Percentiles rank a stretch among this genome's conserved stretches.
These are phyloP conservation scores for Donacobius atricapilla DNA, from an alignment of 2,113 vertebrate species.

Conservation along the genomic window DNA sequence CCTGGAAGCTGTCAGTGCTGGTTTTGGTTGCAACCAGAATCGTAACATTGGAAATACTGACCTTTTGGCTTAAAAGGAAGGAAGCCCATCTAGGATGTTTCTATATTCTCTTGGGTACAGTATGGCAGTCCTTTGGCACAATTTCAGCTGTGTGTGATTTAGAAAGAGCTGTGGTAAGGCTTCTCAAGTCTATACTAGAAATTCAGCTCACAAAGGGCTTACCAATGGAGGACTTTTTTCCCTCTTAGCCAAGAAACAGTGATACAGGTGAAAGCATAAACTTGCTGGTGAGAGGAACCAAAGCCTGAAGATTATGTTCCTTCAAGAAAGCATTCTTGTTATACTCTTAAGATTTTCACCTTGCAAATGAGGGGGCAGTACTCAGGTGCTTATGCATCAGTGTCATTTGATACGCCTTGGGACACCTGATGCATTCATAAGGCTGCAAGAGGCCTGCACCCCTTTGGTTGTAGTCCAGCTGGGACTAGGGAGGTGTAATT, in stretches of 20 bases:
- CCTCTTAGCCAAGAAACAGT: not conserved
- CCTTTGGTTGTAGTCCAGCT: not conserved
- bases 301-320: not conserved
- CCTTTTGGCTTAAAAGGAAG: not conserved
- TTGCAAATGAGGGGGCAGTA: not conserved
- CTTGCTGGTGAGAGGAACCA: not conserved
- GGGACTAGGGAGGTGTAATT: not conserved
- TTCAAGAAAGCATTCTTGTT: not conserved
- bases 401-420: not conserved
- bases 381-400: not conserved
- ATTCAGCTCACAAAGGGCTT: not conserved
- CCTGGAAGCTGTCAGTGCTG: not conserved
- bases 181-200: not conserved
- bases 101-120: not conserved
- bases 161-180: not conserved
- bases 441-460: not conserved
- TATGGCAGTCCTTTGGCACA: not conserved
- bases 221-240: rapidly evolving
- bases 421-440: not conserved
- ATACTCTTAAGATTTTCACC: not conserved
- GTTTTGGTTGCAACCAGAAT: not conserved
- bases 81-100: not conserved
- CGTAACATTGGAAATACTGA: not conserved
- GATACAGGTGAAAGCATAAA: not conserved
- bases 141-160: not conserved